Base-by-base conservation (phyloP, 2,797 vertebrate species). In the Oreochromis grahami region DNA sequence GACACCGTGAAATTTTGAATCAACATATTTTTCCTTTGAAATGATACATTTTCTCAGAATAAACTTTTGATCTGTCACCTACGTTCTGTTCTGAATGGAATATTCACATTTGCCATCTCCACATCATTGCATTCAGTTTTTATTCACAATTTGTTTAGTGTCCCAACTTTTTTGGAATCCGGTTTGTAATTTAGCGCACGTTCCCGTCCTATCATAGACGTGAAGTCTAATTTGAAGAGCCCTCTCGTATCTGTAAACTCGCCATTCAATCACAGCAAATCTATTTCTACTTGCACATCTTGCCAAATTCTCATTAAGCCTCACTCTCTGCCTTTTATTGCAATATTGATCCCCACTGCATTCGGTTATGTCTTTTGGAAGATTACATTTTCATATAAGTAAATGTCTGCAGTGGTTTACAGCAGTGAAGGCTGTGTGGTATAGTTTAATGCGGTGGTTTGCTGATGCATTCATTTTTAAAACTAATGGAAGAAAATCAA, bases 301-400 rank as follows among this genome's bases (percentile, higher is more conserved):
- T 84, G 84, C 91, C 92, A 92, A 90, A 91, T 88, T 92, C 86
- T 90, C 91, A 92, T 94, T 92, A 87, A 82, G 79, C 74, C 65
- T 89, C 86, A 84, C 85, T 93, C 81, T 87, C 86, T 76, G 84
- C 82, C 84, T 77, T 78, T 93, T 94, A 93, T 92, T 95, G 87
- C 88, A 74, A 60, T 94, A 95, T 94, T 92, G 91, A 95, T 95
- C 94, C 94, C 89, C 91, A 91, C 94, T 94, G 87, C 91, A 93
- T 91, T 88, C 52, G 1, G 32, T 89, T 90, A 90, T 89, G 79
- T 92, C 88, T 93, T 92, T 91, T 89, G 89, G 86, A 93, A 90
- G 87, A 94, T 94, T 94, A 92, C 90, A 94, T 95, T 93, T 93
- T 95, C 92, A 92, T 94, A 93, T 92, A 93, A 92, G 92, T 93